Base-by-base conservation (phyloP, 2,113 vertebrate genomes). In the Apteryx owenii region DNA sequence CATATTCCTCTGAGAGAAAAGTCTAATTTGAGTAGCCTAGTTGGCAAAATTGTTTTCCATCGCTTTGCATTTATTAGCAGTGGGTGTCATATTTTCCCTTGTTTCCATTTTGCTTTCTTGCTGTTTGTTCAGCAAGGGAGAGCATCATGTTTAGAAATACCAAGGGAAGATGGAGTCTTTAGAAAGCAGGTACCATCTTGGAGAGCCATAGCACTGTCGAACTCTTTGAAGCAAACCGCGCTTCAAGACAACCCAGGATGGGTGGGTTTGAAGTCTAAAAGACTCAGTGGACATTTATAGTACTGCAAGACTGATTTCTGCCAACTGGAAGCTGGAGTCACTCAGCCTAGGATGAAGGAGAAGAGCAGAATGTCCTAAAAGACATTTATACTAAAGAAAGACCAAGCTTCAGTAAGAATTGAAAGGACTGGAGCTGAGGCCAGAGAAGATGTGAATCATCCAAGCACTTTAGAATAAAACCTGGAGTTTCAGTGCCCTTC, bases 1-100 rank as follows among this genome's bases (percentile, higher is more conserved):
- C 95, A 62, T 78, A 97, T 96, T 98, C 98, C 97, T 98, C 69
- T 5, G 96, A 97, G 97, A 97, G 90, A 89, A 90, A 54, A 92
- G 85, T 97, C 95, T 97, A 97, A 97, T 97, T 97, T 97, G 93
- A 97, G 91, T 91, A 96, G 95, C 95, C 97, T 98, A 93, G 95
- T 97, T 97, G 96, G 96, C 97, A 95, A 98, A 97, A 94, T 96
- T 97, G 93, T 97, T 98, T 97, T 96, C 96, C 88, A 97, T 97
- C 12, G 6, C 94, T 97, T 97, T 97, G 97, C 88, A 93, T 95
- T 97, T 96, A 94, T 97, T 96, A 95, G 94, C 80, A 90, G 70
- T 89, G 95, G 96, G 97, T 96, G 95, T 94, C 89, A 96, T 86
- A 89, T 92, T 97, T 96, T 95, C 87, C 88, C 95, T 71, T 88